phyloP scores from a whole-genome alignment of 2,113 vertebrate species.

The Myotis brandtii region DNA sequence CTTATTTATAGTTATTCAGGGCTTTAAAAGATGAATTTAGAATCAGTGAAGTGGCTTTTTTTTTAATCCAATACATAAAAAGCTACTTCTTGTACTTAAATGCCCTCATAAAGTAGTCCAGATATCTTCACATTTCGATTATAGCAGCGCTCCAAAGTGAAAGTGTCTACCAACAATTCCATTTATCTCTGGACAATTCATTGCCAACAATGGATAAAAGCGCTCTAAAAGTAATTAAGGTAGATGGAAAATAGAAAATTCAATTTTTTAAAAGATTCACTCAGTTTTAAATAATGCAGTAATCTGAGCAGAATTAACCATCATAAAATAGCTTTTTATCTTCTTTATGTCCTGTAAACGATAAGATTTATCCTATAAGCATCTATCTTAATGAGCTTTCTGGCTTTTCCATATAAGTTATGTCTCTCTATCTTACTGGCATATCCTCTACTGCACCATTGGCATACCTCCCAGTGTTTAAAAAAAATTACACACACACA shows the following conservation, averaged over 20 bases:
- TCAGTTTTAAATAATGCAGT: slow-evolving; percentile 73
- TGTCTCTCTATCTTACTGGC: not conserved
- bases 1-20: slow-evolving; percentile 61
- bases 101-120: slow-evolving; percentile 55
- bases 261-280: slow-evolving; percentile 55
- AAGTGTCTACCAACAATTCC: slow-evolving; percentile 64
- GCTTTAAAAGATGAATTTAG: slow-evolving; percentile 62
- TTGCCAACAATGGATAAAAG: slow-evolving; percentile 66
- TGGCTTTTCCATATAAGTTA: slow-evolving; percentile 40
- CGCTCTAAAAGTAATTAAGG: slow-evolving; percentile 66
- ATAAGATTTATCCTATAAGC: slow-evolving; percentile 69
- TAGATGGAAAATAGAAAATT: slow-evolving; percentile 65
- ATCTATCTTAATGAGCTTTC: slow-evolving; percentile 58
- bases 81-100: slow-evolving; percentile 66
- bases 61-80: slow-evolving; percentile 58
- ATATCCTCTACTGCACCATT: not conserved
- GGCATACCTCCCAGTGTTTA: not conserved
- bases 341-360: slow-evolving; percentile 56
- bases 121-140: slow-evolving; percentile 64
- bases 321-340: slow-evolving; percentile 71
- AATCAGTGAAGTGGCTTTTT: slow-evolving; percentile 61
- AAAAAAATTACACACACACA: not conserved
- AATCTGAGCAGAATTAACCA: slow-evolving; percentile 68
- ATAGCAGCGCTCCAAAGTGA: slow-evolving; percentile 44
- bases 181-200: slow-evolving; percentile 60